Evolutionary conservation across 1,140 invertebrate genomes (phyloP).

Genomic region (Trichoplusia ni): DNA sequence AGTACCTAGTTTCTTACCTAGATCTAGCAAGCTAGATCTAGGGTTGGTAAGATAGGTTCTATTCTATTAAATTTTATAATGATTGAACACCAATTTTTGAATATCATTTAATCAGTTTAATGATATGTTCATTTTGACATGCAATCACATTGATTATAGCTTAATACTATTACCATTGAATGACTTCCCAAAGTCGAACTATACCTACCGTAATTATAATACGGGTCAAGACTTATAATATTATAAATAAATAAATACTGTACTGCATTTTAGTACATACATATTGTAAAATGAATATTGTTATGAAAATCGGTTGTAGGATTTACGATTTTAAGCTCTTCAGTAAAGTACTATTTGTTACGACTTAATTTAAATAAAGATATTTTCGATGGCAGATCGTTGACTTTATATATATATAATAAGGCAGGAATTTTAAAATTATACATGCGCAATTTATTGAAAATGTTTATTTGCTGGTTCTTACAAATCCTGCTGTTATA

Average conservation of each 20-base stretch:
- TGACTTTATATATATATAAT: not conserved
- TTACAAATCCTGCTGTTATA: conserved; percentile 7
- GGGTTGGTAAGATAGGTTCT: too few species aligned
- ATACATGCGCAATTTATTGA: conserved; percentile 16
- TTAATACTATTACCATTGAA: conserved; percentile 29
- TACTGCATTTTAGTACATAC: not conserved
- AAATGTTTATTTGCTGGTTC: not conserved
- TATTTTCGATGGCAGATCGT: not conserved
- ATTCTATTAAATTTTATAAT: too few species aligned
- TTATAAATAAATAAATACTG: not conserved
- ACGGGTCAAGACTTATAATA: conserved; percentile 6
- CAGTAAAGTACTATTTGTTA: not conserved
- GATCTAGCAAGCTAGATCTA: too few species aligned
- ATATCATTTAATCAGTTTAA: conserved; percentile 64
- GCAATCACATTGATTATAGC: conserved; percentile 67
- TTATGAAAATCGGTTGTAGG: not conserved
- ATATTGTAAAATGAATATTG: not conserved
- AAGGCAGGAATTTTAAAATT: conserved; percentile 11
- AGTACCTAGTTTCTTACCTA: too few species aligned
- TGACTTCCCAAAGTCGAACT: conserved; percentile 37
- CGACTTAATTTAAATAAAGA: not conserved
- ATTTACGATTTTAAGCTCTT: too few species aligned
- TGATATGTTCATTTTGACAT: conserved; percentile 71
- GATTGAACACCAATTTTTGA: conserved; percentile 45
- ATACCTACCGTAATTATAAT: not conserved